phyloP scores from a whole-genome alignment of 2,113 vertebrate genomes.

The Urocynchramus pylzowi region DNA sequence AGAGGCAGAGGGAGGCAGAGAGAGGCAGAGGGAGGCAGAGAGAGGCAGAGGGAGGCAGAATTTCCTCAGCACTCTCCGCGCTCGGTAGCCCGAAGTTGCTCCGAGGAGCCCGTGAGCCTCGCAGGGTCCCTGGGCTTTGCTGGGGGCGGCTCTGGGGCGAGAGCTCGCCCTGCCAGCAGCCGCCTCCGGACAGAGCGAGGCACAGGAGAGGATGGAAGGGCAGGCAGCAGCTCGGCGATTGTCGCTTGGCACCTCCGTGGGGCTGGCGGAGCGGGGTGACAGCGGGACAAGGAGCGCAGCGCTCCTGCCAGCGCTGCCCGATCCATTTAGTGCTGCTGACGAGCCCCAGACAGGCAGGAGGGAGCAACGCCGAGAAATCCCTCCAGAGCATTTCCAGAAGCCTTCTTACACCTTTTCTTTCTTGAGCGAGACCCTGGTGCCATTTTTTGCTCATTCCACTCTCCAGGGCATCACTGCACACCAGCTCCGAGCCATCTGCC shows the following conservation, averaged over 20 bases:
- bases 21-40: background rate
- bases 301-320: background rate
- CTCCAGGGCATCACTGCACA: background rate
- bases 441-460: background rate
- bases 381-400: background rate
- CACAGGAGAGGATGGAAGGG: background rate
- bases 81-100: no score
- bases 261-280: background rate
- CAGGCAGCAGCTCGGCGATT: background rate
- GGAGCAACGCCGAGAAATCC: background rate
- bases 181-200: no score
- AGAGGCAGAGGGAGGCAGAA: background rate
- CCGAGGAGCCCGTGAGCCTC: no score
- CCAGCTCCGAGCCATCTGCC: background rate
- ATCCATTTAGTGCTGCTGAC: background rate
- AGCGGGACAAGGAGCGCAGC: background rate
- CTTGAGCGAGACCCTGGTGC: background rate
- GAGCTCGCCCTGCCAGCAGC: fast-evolving
- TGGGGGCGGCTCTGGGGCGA: fast-evolving
- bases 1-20: background rate
- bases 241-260: background rate
- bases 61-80: background rate
- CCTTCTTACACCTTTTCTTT: background rate
- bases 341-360: background rate
- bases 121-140: background rate